Evolutionary conservation across 2,888 invertebrate species (phyloP).

Genomic region (Idaea dimidiata): DNA sequence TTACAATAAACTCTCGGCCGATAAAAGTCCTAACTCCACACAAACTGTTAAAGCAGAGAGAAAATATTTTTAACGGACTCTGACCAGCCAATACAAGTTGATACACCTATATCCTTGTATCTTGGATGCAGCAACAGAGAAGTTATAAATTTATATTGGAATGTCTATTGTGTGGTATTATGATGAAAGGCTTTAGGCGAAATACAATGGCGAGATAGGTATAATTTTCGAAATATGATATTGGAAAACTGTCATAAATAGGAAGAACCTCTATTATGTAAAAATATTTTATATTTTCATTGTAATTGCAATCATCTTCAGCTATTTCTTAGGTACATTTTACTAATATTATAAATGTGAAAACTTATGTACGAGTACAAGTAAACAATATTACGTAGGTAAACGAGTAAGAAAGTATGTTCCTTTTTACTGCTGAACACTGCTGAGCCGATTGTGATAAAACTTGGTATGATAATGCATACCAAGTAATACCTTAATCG

Average conservation of each 20-base stretch:
- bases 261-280: neutral
- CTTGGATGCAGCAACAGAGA: conserved; percentile 33
- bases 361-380: too few relatives aligned
- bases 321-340: too few relatives aligned
- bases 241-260: neutral
- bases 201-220: conserved; percentile 20
- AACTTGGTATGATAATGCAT: too few relatives aligned
- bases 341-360: too few relatives aligned
- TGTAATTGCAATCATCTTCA: too few relatives aligned
- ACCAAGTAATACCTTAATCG: too few relatives aligned
- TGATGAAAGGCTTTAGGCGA: conserved; percentile 37
- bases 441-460: too few relatives aligned
- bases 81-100: conserved; percentile 18
- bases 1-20: neutral
- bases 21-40: neutral
- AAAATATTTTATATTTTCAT: too few relatives aligned
- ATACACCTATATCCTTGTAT: conserved; percentile 28
- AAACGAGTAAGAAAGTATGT: too few relatives aligned
- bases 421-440: too few relatives aligned
- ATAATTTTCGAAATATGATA: neutral
- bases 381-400: too few relatives aligned
- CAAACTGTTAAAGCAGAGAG: neutral
- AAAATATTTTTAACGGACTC: conserved; percentile 30
- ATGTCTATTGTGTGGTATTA: conserved; percentile 41
- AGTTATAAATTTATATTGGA: conserved; percentile 43